A percentile compares a stretch with the other conserved stretches of the same genome.
Evolutionary conservation across 2,113 vertebrate genomes (phyloP).

Genomic region (Datnioides undecimradiatus): DNA sequence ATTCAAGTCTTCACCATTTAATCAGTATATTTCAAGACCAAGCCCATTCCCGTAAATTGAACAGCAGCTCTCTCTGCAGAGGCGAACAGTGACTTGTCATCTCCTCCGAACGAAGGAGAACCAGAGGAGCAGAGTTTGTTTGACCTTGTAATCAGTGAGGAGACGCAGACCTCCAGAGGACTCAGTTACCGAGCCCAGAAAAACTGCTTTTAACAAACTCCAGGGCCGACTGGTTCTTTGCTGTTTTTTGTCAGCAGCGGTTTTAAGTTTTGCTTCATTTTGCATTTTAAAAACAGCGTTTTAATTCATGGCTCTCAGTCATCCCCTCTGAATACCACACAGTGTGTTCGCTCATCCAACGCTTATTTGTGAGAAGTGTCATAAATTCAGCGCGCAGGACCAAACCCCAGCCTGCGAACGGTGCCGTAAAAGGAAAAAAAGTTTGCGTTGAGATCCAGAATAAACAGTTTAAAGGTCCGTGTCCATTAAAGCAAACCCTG

Average conservation of each 20-base stretch:
- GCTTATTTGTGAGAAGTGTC: constrained; percentile 22
- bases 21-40: background rate
- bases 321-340: constrained; percentile 14
- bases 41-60: background rate
- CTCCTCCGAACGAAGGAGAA: background rate
- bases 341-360: background rate
- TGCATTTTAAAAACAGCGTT: background rate
- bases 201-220: background rate
- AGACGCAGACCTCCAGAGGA: constrained; percentile 9
- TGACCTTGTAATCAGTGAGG: constrained; percentile 12
- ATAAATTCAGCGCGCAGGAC: background rate
- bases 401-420: background rate
- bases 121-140: background rate
- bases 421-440: constrained; percentile 20
- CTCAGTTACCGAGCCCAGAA: background rate
- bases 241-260: background rate
- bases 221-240: constrained; percentile 16
- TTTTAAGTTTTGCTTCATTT: background rate
- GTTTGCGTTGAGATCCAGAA: constrained; percentile 40
- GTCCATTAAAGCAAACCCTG: constrained; percentile 32
- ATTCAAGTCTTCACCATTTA: background rate
- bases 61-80: background rate
- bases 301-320: too few species aligned
- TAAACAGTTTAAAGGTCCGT: constrained; percentile 52
- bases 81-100: background rate